phyloP scores from a whole-genome alignment of 1,140 invertebrate species.

The Plodia interpunctella region DNA sequence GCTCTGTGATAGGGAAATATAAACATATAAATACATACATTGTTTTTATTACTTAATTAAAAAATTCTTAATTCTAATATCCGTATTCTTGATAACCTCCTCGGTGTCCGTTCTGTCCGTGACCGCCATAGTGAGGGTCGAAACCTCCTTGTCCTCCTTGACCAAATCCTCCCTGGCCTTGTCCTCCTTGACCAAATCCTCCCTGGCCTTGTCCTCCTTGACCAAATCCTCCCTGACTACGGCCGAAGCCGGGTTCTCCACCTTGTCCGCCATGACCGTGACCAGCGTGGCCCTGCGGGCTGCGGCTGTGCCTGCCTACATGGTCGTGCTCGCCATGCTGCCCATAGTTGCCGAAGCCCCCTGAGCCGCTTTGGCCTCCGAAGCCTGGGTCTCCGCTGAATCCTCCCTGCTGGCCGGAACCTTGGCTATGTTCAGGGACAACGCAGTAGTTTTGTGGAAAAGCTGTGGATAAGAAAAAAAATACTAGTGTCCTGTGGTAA shows the following conservation, averaged over 20 bases:
- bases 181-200: constrained; percentile 10
- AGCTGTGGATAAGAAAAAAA: not conserved
- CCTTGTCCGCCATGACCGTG: constrained; percentile 11
- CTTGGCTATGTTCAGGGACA: not conserved
- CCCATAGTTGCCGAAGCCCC: not conserved
- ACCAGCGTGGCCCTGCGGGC: not conserved
- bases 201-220: constrained; percentile 9
- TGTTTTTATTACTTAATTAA: too few relatives aligned
- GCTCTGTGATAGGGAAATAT: too few relatives aligned
- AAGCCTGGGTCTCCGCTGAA: not conserved
- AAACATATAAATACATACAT: too few relatives aligned
- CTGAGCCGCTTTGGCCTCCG: not conserved
- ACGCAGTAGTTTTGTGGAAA: not conserved
- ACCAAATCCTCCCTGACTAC: not conserved
- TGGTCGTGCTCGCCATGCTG: not conserved
- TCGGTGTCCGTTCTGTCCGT: constrained; percentile 1
- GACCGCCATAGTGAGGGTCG: too few relatives aligned
- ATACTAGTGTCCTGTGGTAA: too few relatives aligned
- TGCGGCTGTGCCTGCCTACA: not conserved
- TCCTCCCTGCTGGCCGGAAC: constrained; percentile 14
- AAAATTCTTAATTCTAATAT: not conserved
- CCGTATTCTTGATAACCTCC: constrained; percentile 11
- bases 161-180: constrained; percentile 4
- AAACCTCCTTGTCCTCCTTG: not conserved
- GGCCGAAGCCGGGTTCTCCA: too few relatives aligned